Conservation (phyloP, 2,797 vertebrate species). For the Sternotherus odoratus region DNA sequence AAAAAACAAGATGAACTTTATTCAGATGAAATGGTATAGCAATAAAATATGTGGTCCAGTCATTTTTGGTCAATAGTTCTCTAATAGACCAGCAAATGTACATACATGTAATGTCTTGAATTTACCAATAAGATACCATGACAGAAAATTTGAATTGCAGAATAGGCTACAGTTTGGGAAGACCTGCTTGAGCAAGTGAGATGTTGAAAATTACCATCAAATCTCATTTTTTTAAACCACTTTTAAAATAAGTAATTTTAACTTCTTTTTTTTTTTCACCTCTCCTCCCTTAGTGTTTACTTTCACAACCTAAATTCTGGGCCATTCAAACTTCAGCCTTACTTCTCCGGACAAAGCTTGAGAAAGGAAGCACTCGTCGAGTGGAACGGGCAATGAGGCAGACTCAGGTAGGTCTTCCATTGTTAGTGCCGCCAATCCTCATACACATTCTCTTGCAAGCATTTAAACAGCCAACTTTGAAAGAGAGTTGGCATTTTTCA, state of each 20-base stretch:
- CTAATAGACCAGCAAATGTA: background rate
- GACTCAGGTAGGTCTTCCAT: conserved; percentile 87
- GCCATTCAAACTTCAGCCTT: conserved; percentile 91
- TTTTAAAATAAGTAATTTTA: background rate
- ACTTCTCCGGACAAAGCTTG: conserved; percentile 91
- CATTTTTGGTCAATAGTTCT: background rate
- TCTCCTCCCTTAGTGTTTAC: conserved; percentile 86
- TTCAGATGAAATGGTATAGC: background rate
- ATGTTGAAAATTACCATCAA: background rate
- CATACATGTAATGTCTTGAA: background rate
- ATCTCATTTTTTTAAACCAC: background rate
- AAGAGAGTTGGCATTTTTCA: background rate
- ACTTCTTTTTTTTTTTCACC: background rate
- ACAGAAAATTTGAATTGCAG: background rate
- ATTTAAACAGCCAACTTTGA: background rate
- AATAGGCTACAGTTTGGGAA: background rate
- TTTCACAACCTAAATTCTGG: conserved; percentile 96
- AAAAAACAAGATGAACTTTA: background rate
- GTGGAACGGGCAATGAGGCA: conserved; percentile 96
- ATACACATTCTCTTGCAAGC: background rate
- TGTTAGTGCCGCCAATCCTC: background rate
- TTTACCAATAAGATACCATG: background rate
- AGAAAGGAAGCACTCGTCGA: conserved; percentile 87
- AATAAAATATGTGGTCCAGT: background rate
- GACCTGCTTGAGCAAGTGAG: background rate